phyloP scores from a whole-genome alignment of 2,888 invertebrate genomes.

The Augochlorella aurata region DNA sequence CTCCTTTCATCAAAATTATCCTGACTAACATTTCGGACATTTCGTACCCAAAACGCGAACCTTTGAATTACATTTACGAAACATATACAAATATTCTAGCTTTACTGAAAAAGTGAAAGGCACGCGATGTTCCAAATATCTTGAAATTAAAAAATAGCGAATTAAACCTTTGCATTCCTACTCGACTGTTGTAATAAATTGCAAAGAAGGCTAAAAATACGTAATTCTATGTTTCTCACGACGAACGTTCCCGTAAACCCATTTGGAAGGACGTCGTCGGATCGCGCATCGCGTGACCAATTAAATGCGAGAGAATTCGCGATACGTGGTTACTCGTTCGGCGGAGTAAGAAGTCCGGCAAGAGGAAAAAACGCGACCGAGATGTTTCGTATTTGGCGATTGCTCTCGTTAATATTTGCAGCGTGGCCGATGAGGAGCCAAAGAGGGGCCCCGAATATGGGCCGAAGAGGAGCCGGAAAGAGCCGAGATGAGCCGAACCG shows the following conservation, averaged over 20 bases:
- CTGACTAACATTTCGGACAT: too few species aligned
- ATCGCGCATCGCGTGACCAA: not conserved
- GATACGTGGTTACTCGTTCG: slow-evolving; percentile 15
- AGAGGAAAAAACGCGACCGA: not conserved
- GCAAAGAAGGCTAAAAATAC: too few species aligned
- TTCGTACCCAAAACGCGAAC: too few species aligned
- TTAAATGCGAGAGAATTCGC: slow-evolving; percentile 12
- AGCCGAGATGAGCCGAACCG: not conserved
- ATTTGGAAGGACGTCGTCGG: not conserved
- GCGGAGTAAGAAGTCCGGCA: slow-evolving; percentile 23
- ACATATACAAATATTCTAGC: too few species aligned
- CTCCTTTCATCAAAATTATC: too few species aligned
- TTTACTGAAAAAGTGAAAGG: too few species aligned
- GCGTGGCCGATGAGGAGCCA: slow-evolving; percentile 20
- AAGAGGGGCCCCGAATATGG: not conserved
- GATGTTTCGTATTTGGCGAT: slow-evolving; percentile 59
- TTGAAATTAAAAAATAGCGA: too few species aligned
- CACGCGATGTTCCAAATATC: too few species aligned
- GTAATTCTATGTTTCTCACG: too few species aligned
- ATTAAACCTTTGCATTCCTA: too few species aligned
- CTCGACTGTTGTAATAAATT: too few species aligned
- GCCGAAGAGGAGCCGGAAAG: not conserved
- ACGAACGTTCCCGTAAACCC: not conserved
- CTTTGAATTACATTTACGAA: too few species aligned
- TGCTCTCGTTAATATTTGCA: slow-evolving; percentile 59